Evolutionary conservation across 2,113 vertebrate genomes (phyloP).

Genomic region (Rhea americana): DNA sequence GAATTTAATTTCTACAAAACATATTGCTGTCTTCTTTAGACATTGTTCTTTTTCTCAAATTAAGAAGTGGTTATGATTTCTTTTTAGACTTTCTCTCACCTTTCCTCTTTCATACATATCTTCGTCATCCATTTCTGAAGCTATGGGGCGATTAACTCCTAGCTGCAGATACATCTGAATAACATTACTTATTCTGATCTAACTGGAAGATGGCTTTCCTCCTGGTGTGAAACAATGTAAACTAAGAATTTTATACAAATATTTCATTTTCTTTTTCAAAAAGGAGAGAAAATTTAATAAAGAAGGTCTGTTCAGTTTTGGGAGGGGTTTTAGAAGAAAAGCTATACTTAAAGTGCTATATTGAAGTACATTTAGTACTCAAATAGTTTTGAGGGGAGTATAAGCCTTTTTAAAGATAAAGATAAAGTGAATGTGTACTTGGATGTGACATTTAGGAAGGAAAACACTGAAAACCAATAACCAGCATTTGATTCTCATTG

Average conservation of each 20-base stretch:
- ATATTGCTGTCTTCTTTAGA: neutral
- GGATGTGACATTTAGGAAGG: neutral
- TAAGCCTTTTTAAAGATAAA: neutral
- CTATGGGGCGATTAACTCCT: neutral
- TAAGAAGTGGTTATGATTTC: neutral
- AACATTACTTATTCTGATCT: too few species aligned
- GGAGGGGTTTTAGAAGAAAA: neutral
- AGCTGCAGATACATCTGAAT: neutral
- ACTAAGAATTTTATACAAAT: neutral
- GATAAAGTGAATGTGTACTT: neutral
- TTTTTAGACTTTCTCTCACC: neutral
- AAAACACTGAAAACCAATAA: neutral
- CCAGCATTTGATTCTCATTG: neutral
- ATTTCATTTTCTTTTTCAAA: neutral
- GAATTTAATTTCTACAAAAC: neutral
- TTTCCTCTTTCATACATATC: neutral
- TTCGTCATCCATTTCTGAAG: neutral
- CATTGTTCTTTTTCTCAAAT: neutral
- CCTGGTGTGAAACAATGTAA: neutral
- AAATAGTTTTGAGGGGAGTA: neutral
- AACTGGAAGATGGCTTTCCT: neutral
- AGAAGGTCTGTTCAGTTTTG: neutral
- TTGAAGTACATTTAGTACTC: neutral
- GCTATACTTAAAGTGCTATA: neutral
- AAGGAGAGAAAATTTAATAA: neutral